Conservation (phyloP, 2,888 invertebrate genomes). For the Ferdinandea cuprea region DNA sequence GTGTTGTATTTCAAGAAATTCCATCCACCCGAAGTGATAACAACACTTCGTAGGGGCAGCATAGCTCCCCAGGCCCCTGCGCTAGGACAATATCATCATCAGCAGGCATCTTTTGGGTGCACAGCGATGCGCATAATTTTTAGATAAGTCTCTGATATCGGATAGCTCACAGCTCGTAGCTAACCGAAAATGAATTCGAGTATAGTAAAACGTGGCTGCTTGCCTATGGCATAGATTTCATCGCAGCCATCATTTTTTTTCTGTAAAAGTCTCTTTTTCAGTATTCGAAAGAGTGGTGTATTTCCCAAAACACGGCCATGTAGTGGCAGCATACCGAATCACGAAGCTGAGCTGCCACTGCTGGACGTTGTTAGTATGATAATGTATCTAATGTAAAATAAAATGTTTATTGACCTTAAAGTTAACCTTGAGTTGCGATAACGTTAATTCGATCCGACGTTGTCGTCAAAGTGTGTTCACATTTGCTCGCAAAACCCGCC, state of each 20-base stretch:
- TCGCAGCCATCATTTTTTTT: constrained; percentile 47
- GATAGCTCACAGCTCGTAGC: constrained; percentile 38
- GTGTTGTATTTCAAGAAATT: constrained; percentile 68
- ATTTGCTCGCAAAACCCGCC: background rate
- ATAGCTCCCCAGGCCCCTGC: too few relatives aligned
- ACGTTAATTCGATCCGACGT: background rate
- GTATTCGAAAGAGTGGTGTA: background rate
- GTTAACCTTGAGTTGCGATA: constrained; percentile 7
- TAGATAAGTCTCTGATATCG: constrained; percentile 52
- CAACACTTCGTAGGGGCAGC: constrained; percentile 15
- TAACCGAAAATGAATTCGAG: constrained; percentile 55
- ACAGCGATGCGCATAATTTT: constrained; percentile 60
- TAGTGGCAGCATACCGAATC: background rate
- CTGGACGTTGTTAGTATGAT: background rate
- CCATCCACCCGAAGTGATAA: constrained; percentile 23
- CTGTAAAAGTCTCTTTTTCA: background rate
- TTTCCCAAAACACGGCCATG: background rate
- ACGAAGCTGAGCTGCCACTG: background rate
- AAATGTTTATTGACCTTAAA: constrained; percentile 34
- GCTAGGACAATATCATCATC: constrained; percentile 9
- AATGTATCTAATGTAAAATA: constrained; percentile 3
- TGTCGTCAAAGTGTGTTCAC: background rate
- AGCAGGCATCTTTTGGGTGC: constrained; percentile 36
- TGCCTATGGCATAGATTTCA: constrained; percentile 61
- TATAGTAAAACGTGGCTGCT: constrained; percentile 41